Evolutionary conservation across 2,797 vertebrate species (phyloP), one percentile per base, ranked within the genome.

Genomic region (Xenentodon cancila): DNA sequence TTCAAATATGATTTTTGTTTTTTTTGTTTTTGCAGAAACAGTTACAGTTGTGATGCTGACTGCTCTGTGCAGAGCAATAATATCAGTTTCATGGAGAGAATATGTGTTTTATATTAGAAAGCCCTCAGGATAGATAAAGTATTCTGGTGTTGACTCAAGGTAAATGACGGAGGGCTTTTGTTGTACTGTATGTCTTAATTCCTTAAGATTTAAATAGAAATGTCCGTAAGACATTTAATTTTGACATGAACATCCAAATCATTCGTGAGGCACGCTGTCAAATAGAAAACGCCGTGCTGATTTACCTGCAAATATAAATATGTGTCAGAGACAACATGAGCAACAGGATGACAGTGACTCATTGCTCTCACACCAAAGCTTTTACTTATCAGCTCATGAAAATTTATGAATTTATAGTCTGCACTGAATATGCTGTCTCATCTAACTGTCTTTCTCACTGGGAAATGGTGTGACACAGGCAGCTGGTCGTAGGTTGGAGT

Each of bases 401-500:
- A 60, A 30, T 83, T 82, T 71, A 86, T 84, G 79, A 65, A 78
- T 86, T 87, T 88, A 89, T 70, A 53, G 32, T 48, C 67, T 7
- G 37, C 25, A 40, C 60, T 71, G 44, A 80, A 62, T 61, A 5
- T 15, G 42, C 62, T 79, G 77, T 80, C 77, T 76, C 32, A n/a
- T 81, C 40, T 74, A 21, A 25, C 20, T 60, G 51, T 62, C 54
- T 27, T 50, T 65, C 37, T 45, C 56, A 6, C 27, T 45, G 53
- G 57, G 45, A 54, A 49, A 6, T n/a, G 20, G 57, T 54, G 77
- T 77, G 70, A 81, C 77, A 76, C 53, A 53, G 62, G 53, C 56
- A 51, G 64, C 73, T 44, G 84, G 77, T 79, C 74, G 58, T 64
- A 81, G 89, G 86, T 86, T 77, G 64, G 78, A 89, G 86, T 89